Base-by-base conservation (phyloP, 1,140 invertebrate genomes). In the Camponotus pennsylvanicus region DNA sequence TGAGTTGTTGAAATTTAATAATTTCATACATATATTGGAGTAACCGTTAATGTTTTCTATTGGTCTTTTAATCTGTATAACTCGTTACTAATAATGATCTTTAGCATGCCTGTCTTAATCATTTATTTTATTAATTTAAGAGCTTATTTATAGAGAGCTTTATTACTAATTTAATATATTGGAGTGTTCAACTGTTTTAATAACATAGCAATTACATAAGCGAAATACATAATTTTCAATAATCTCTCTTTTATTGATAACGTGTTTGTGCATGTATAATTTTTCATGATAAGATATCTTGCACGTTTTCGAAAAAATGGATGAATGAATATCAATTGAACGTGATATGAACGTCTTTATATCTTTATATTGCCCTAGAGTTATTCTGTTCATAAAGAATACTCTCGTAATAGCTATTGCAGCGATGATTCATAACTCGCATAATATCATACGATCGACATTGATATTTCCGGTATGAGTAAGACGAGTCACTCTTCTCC, bases 401-500 rank as follows among this genome's bases (percentile, higher is more conserved):
- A 40, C 55, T 45, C 13, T 49, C 27, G 13, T 75, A 45, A 49
- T 45, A 37, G 11, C 3, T 27, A 42, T 66, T 37, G 40, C 27
- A 21, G 55, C 21, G 21, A 40, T 86, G 88, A 89, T 66, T 89
- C 87, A 88, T 27, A 78, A 61, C 61, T 57, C 71, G 45, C 52
- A 70, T 59, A 77, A 77, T 71, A 77, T 80, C 83, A 18, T 11
- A 67, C 7, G 63, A 85, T 85, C 64, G 70, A 77, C 61, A 80
- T 78, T 61, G 70, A 86, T 66, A 67, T 82, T 88, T 89, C 87
- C 87, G 83, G 64, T 42, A 34, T 34, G 69, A 59, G 61, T 55
- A 61, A 70, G 40, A 37, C 21, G 34, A 73, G 40, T 55, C 63
- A 42, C 6, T 32, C 42, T 42, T 11, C 42, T 45, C 11, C 18